phyloP scores from a whole-genome alignment of 1,140 invertebrate species.

The Colletes latitarsis region DNA sequence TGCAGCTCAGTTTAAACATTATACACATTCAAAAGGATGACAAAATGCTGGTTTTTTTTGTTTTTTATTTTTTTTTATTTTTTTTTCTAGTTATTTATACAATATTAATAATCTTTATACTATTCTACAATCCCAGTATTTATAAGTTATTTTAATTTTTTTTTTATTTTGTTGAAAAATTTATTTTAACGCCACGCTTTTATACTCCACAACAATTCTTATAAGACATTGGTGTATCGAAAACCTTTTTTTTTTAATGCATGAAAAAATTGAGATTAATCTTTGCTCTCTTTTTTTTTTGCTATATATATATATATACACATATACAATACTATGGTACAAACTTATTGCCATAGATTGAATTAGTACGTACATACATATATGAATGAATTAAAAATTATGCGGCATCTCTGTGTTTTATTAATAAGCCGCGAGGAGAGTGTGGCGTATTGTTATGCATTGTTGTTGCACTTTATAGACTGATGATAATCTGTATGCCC shows the following conservation, averaged over 20 bases:
- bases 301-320: conserved; percentile 21
- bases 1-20: conserved; percentile 36
- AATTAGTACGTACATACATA: conserved; percentile 27
- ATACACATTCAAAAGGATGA: conserved; percentile 39
- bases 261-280: conserved; percentile 34
- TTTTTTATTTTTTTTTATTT: conserved; percentile 12
- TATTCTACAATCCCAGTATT: conserved; percentile 63
- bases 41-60: conserved; percentile 6
- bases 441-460: conserved; percentile 74
- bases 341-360: background rate
- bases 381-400: conserved; percentile 20
- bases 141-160: conserved; percentile 67
- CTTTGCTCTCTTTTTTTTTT: conserved; percentile 39
- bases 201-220: conserved; percentile 51
- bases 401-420: conserved; percentile 4
- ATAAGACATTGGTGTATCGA: conserved; percentile 27
- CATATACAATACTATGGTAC: conserved; percentile 14
- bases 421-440: conserved; percentile 42
- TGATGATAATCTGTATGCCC: conserved; percentile 57
- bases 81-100: conserved; percentile 61
- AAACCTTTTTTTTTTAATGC: conserved; percentile 8
- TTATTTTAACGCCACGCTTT: conserved; percentile 72
- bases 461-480: conserved; percentile 70
- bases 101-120: conserved; percentile 46
- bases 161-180: conserved; percentile 69